Evolutionary conservation across 2,113 vertebrate genomes (phyloP).

Genomic region (Anoplopoma fimbria): DNA sequence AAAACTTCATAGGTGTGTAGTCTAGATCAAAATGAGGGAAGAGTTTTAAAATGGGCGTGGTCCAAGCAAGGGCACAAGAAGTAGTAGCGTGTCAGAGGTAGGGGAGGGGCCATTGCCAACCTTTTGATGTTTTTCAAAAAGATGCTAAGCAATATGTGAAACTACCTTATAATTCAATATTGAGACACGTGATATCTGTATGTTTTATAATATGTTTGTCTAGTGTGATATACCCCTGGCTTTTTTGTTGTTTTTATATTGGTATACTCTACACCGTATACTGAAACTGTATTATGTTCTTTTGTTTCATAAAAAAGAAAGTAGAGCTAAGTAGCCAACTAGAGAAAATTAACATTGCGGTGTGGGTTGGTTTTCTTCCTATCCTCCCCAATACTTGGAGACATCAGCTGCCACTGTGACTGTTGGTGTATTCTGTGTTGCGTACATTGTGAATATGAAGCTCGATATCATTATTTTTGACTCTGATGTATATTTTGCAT

Average conservation of each 20-base stretch:
- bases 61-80: no score
- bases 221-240: neutral
- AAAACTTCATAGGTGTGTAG: neutral
- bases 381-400: neutral
- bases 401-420: neutral
- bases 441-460: neutral
- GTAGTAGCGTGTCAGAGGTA: no score
- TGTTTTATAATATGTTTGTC: neutral
- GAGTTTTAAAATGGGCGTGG: no score
- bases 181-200: neutral
- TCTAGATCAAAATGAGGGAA: no score
- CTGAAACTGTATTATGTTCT: neutral
- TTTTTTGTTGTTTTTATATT: neutral
- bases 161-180: neutral
- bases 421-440: neutral
- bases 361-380: neutral
- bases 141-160: neutral
- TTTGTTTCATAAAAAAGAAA: neutral
- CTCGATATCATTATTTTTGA: neutral
- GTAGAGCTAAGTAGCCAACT: neutral
- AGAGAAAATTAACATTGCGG: neutral
- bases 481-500: slow-evolving; percentile 1
- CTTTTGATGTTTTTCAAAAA: neutral
- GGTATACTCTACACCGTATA: neutral
- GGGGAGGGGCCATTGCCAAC: no score